Evolutionary conservation across 2,888 invertebrate species (phyloP).

Genomic region (Phytoseiulus persimilis): DNA sequence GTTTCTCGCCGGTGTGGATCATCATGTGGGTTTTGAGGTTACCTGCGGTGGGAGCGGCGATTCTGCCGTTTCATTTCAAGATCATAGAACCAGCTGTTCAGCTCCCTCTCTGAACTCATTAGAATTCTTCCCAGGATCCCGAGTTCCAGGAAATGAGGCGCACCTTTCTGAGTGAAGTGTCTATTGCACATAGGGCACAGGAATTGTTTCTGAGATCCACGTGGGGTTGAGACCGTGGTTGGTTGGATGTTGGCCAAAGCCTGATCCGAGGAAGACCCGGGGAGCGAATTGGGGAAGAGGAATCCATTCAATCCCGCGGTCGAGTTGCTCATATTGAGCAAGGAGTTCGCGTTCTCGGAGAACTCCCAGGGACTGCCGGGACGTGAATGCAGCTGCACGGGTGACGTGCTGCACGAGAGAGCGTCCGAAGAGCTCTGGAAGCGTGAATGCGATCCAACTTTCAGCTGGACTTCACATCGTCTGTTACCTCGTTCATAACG

Average conservation of each 20-base stretch:
- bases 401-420: background rate
- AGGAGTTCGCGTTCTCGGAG: conserved; percentile 7
- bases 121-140: too few species aligned
- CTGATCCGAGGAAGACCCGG: background rate
- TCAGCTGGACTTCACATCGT: background rate
- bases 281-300: background rate
- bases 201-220: conserved; percentile 41
- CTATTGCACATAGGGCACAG: conserved; percentile 46
- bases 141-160: background rate
- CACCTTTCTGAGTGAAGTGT: conserved; percentile 46
- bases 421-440: background rate
- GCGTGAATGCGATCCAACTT: background rate
- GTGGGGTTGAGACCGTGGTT: conserved; percentile 7
- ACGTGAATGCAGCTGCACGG: background rate
- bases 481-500: too few species aligned
- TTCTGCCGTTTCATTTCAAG: background rate
- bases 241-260: conserved; percentile 18
- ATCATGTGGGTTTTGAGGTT: conserved; percentile 47
- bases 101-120: too few species aligned
- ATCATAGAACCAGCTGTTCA: too few species aligned
- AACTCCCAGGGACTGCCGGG: conserved; percentile 13
- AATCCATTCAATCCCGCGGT: background rate
- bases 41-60: background rate
- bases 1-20: conserved; percentile 47
- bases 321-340: background rate